Conservation (phyloP, 2,888 invertebrate genomes). For the Unio delphinus region DNA sequence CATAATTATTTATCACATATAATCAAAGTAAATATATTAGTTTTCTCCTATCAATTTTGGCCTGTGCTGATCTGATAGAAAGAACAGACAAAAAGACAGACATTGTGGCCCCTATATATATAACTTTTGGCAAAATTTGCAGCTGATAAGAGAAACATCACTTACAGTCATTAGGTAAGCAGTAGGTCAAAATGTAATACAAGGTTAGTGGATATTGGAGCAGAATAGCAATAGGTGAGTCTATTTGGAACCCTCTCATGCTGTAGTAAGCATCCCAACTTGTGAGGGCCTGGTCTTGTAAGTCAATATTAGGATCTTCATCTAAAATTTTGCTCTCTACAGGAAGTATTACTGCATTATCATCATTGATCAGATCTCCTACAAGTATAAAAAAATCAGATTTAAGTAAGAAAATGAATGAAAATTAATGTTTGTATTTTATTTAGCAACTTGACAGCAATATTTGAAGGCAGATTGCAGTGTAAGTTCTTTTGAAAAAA, state of each 20-base stretch:
- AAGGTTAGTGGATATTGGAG: slow-evolving; percentile 65
- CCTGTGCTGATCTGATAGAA: too few species aligned
- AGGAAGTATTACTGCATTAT: slow-evolving; percentile 39
- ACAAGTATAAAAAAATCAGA: too few species aligned
- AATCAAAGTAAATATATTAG: not conserved
- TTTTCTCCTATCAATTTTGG: not conserved
- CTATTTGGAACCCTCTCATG: slow-evolving; percentile 51
- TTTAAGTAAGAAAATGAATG: too few species aligned
- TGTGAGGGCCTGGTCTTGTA: slow-evolving; percentile 13
- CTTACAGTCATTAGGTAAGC: slow-evolving; percentile 53
- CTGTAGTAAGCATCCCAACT: slow-evolving; percentile 53
- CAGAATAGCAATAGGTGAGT: slow-evolving; percentile 63
- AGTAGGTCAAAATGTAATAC: slow-evolving; percentile 55
- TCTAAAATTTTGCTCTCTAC: slow-evolving; percentile 41
- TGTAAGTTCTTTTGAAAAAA: too few species aligned
- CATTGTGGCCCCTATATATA: not conserved
- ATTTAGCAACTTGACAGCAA: too few species aligned
- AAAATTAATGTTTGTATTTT: too few species aligned
- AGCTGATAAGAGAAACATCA: slow-evolving; percentile 5
- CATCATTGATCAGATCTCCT: slow-evolving; percentile 1
- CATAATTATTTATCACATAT: not conserved
- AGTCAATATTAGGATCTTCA: slow-evolving; percentile 9
- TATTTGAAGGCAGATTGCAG: too few species aligned
- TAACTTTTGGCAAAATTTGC: not conserved
- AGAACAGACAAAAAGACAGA: slow-evolving; percentile 2